Evolutionary conservation across 2,797 vertebrate genomes (phyloP).

Genomic region (Coregonus sp.): DNA sequence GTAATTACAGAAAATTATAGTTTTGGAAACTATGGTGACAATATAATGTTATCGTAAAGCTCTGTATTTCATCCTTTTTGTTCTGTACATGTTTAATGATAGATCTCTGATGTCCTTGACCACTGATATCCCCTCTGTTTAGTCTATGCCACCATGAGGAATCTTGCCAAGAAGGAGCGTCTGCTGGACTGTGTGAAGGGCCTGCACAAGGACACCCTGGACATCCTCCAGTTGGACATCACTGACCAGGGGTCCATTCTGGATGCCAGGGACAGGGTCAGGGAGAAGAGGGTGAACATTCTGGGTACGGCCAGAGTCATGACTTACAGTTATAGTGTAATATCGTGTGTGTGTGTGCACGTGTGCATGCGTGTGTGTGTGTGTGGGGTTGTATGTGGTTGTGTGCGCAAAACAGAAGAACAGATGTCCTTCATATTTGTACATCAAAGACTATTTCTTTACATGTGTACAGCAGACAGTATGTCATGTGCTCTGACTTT

Average conservation of each 20-base stretch:
- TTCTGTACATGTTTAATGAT: not conserved
- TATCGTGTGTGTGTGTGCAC: not conserved
- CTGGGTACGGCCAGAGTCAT: slow-evolving; percentile 75
- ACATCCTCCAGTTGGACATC: slow-evolving; percentile 86
- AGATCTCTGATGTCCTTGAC: not conserved
- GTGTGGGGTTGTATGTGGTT: not conserved
- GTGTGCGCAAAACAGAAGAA: not conserved
- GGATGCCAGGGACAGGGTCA: slow-evolving; percentile 67
- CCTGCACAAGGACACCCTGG: slow-evolving; percentile 79
- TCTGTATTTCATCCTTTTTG: not conserved
- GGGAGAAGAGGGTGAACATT: slow-evolving; percentile 83
- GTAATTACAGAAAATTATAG: not conserved
- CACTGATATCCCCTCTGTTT: slow-evolving; percentile 21
- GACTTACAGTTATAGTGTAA: not conserved
- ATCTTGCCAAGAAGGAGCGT: slow-evolving; percentile 80
- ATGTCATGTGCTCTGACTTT: not conserved
- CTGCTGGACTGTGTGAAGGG: slow-evolving; percentile 80
- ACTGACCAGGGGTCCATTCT: slow-evolving; percentile 78
- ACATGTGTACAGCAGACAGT: not conserved
- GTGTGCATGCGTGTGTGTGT: not conserved
- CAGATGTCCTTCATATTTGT: not conserved
- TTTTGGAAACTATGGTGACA: not conserved
- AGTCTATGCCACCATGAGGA: slow-evolving; percentile 92
- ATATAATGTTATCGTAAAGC: not conserved
- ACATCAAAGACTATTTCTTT: not conserved